phyloP scores from a whole-genome alignment of 2,113 vertebrate genomes.

The Theropithecus gelada region DNA sequence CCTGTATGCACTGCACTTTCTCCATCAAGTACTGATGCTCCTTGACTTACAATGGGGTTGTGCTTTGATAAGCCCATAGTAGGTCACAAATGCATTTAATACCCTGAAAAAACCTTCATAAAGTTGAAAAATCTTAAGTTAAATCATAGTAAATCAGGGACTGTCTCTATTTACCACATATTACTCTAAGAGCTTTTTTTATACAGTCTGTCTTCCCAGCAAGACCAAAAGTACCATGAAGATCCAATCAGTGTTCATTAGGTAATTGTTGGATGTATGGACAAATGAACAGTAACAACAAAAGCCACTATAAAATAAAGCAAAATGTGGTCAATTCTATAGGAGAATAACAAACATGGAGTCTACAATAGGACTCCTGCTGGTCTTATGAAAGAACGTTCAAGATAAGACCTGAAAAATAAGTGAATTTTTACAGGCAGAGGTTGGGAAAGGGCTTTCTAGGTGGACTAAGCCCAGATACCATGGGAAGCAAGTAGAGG shows the following conservation, averaged over 20 bases:
- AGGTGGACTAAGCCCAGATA: not conserved
- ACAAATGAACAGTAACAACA: not conserved
- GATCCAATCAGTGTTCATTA: not conserved
- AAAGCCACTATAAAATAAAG: slow-evolving; percentile 4
- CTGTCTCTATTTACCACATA: not conserved
- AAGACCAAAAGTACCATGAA: not conserved
- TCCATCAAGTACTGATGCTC: not conserved
- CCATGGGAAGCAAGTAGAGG: not conserved
- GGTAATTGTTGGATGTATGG: not conserved
- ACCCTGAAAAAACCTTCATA: not conserved
- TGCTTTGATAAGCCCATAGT: not conserved
- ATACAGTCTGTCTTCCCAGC: not conserved
- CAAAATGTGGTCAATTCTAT: not conserved
- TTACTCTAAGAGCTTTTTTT: not conserved
- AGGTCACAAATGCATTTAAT: not conserved
- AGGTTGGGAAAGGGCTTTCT: not conserved
- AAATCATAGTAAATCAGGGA: not conserved
- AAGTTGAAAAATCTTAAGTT: not conserved
- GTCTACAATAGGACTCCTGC: not conserved
- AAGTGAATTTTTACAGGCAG: not conserved
- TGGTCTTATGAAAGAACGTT: not conserved
- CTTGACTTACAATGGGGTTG: not conserved
- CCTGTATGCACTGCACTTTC: no score
- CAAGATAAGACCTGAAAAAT: not conserved
- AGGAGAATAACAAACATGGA: not conserved